phyloP scores from a whole-genome alignment of 1,140 invertebrate species.

The Antheraea pernyi region DNA sequence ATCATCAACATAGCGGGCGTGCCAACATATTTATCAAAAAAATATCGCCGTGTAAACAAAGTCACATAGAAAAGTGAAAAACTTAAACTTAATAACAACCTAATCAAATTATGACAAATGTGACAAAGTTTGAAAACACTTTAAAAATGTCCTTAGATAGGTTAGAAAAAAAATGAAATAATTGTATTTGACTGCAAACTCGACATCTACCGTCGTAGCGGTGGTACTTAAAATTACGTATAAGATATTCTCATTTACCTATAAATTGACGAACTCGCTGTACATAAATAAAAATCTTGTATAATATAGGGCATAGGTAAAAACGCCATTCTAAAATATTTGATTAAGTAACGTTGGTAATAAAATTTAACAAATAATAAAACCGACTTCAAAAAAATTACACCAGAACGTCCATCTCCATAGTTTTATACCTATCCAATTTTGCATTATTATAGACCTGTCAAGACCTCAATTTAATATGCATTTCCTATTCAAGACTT shows the following conservation, averaged over 20 bases:
- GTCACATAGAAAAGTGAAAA: not conserved
- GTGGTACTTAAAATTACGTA: too few relatives aligned
- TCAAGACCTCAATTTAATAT: too few relatives aligned
- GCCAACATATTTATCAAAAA: not conserved
- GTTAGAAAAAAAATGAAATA: not conserved
- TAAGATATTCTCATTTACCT: too few relatives aligned
- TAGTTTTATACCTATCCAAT: too few relatives aligned
- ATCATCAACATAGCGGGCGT: not conserved
- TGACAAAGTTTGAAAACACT: not conserved
- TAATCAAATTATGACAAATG: not conserved
- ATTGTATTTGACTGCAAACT: not conserved
- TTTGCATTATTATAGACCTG: too few relatives aligned
- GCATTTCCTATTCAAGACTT: too few relatives aligned
- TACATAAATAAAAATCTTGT: slow-evolving; percentile 16
- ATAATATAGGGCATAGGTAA: slow-evolving; percentile 27
- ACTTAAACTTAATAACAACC: not conserved
- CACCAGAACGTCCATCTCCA: too few relatives aligned
- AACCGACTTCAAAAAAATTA: too few relatives aligned
- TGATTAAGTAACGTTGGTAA: slow-evolving; percentile 21
- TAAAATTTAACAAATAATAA: too few relatives aligned
- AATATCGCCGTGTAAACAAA: not conserved
- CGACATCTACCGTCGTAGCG: not conserved
- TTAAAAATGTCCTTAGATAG: not conserved
- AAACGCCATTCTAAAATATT: slow-evolving; percentile 21
- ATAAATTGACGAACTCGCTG: not conserved